phyloP scores from a whole-genome alignment of 2,888 invertebrate genomes.

The Synanthedon formicaeformis region DNA sequence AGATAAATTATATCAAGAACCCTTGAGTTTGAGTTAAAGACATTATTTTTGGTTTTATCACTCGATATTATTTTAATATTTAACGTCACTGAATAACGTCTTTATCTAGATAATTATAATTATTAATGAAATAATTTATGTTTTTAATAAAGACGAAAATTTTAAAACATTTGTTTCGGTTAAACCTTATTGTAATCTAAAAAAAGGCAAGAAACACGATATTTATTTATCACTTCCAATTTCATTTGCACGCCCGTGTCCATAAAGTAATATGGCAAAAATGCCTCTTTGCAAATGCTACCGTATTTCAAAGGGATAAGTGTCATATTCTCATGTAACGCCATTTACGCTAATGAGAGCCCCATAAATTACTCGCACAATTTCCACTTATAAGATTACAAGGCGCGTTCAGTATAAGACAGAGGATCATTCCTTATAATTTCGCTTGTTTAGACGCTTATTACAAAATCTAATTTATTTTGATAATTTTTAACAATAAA shows the following conservation, averaged over 20 bases:
- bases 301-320: not conserved
- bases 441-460: not conserved
- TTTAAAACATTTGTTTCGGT: too few relatives aligned
- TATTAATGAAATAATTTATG: too few relatives aligned
- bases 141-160: too few relatives aligned
- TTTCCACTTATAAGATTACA: constrained; percentile 1
- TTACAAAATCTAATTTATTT: too few relatives aligned
- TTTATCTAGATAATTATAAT: too few relatives aligned
- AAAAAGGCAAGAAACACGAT: not conserved
- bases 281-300: not conserved
- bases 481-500: too few relatives aligned
- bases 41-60: too few relatives aligned
- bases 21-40: too few relatives aligned
- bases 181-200: too few relatives aligned
- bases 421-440: not conserved
- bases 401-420: not conserved
- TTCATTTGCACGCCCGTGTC: not conserved
- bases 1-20: too few relatives aligned
- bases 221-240: not conserved
- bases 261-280: not conserved
- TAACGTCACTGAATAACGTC: too few relatives aligned
- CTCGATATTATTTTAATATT: too few relatives aligned
- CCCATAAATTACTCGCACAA: constrained; percentile 2
- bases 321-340: constrained; percentile 2
- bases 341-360: constrained; percentile 10